Base-by-base conservation (phyloP, 2,797 vertebrate species). In the Anas bahamensis region DNA sequence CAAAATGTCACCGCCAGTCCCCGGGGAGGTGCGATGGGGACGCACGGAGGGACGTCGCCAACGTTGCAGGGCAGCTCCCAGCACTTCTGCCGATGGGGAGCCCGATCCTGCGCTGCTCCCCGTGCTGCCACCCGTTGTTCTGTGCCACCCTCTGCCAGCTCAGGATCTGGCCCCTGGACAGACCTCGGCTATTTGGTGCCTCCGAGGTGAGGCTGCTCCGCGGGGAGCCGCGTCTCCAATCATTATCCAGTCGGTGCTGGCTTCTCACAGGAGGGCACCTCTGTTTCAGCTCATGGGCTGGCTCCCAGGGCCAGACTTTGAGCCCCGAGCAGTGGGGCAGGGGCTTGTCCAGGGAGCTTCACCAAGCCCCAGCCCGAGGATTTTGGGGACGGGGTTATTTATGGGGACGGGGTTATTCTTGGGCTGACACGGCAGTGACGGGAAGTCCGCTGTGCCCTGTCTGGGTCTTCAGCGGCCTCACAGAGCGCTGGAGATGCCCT, bases 401-500 rank as follows among this genome's bases (percentile, higher is more conserved):
- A 21, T 22, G 39, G 66, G 89, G 80, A 80, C 1, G 23, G 83
- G 64, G 17, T 95, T 95, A 50, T 95, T 87, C 81, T 23, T 48
- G 46, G 56, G 59, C 82, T 76, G 56, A 44, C 0, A 0, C 70
- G 57, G 90, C 56, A 60, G 88, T 13, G 18, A 28, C 75, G 92
- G 92, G 86, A 83, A 88, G 82, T 89, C 76, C 69, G 8, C 28
- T 92, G 93, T 87, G 85, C 79, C 59, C 92, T 91, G 89, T 81
- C 86, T 92, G 35, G 69, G 94, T 94, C 76, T 63, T 95, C 93
- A 64, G 66, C 88, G 94, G 92, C 90, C 92, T 94, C 76, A 89
- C 85, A 78, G 83, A 81, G 96, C 91, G 89, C 91, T 86, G 66
- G 94, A 78, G 94, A 83, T 89, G 95, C 76, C 85, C 89, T 92